Conservation (phyloP, 2,888 invertebrate genomes). For the Apotomis betuletana region DNA sequence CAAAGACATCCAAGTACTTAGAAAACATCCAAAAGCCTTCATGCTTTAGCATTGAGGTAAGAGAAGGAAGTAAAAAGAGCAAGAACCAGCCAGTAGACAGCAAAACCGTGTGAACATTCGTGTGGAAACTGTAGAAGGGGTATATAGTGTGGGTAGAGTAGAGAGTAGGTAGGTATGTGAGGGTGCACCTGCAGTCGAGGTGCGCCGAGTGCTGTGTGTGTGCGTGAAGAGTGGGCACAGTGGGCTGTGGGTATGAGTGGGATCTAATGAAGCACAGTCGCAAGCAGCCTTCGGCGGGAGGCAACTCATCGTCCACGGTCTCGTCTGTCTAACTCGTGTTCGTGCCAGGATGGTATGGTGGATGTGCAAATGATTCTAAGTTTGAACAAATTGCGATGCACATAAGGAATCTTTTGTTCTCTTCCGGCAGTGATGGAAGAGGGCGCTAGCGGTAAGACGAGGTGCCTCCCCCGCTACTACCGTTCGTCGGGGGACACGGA, state of each 20-base stretch:
- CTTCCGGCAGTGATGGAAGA: slow-evolving; percentile 3
- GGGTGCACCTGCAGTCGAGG: slow-evolving; percentile 47
- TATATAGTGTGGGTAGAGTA: slow-evolving; percentile 46
- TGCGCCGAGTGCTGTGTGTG: slow-evolving; percentile 41
- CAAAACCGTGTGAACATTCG: slow-evolving; percentile 47
- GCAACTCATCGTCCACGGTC: slow-evolving; percentile 44
- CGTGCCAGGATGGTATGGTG: slow-evolving; percentile 18
- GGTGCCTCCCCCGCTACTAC: slow-evolving; percentile 59
- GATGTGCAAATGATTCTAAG: slow-evolving; percentile 6
- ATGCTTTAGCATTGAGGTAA: slow-evolving; percentile 43
- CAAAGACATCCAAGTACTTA: slow-evolving; percentile 25
- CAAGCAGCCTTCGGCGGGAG: slow-evolving; percentile 56
- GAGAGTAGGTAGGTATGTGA: slow-evolving; percentile 50
- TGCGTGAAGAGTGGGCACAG: slow-evolving; percentile 51
- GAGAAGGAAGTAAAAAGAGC: slow-evolving; percentile 42
- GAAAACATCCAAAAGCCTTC: slow-evolving; percentile 42
- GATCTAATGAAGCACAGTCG: slow-evolving; percentile 51
- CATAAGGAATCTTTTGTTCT: neutral
- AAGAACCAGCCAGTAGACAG: slow-evolving; percentile 45
- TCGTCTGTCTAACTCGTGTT: neutral
- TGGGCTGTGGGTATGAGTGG: slow-evolving; percentile 47
- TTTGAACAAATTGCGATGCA: neutral
- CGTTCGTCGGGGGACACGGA: slow-evolving; percentile 57
- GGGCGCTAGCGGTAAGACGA: slow-evolving; percentile 46
- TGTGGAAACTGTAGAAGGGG: slow-evolving; percentile 47